Base-by-base conservation (phyloP, 2,797 vertebrate genomes). In the Gorsachius magnificus region DNA sequence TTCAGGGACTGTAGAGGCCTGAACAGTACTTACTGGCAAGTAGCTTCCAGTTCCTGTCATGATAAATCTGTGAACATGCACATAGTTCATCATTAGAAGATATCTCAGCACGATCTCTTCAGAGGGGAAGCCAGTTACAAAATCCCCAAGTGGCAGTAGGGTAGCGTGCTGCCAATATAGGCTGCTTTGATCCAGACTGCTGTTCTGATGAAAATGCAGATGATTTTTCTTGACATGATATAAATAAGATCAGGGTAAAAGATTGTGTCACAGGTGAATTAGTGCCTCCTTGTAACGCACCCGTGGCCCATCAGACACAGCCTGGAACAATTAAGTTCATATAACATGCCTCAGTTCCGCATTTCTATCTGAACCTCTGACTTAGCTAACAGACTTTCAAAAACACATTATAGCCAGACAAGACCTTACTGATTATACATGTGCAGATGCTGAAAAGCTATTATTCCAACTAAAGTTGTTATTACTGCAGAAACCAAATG, bases 371-470 rank as follows among this genome's bases (percentile, higher is more conserved):
- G 31, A 91, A 83, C 31, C 46, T 87, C 81, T 72, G 45, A 80
- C 83, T 89, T 83, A 72, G 66, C 57, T 74, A 95, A 89, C 58
- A 91, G 83, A 78, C 77, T 87, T 93, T 77, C 38, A 72, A 69
- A 86, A 95, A 11, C 56, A 66, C 85, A 83, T 90, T 84, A 66
- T 13, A 96, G n/a, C 72, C 78, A 90, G 81, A 83, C 46, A 86
- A 54, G 58, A 61, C 53, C n/a, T 79, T 66, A 54, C 56, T 61
- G 35, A 94, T 76, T 88, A 65, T 31, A 71, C 16, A 24, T 26
- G 22, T 88, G 72, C 74, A 96, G 64, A 88, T 80, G 41, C 33
- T 84, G 31, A 87, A 93, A 74, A 91, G 45, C 74, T 92, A 83
- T 89, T 76, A 69, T 66, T 85, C 60, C n/a, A 76, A 38, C 43